phyloP scores from a whole-genome alignment of 2,888 invertebrate species.

The Prosapia bicincta region DNA sequence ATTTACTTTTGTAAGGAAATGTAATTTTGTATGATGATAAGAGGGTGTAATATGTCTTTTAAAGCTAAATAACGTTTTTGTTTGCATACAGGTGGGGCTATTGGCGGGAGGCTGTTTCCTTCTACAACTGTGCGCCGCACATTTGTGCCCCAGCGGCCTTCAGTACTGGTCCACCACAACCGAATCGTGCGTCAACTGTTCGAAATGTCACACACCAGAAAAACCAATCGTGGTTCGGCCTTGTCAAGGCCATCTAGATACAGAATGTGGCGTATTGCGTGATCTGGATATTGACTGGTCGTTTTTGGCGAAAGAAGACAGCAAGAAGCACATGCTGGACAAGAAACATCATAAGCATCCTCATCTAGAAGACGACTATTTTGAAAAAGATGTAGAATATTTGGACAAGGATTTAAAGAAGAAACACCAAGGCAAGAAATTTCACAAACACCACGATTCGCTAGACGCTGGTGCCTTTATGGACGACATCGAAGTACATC shows the following conservation, averaged over 20 bases:
- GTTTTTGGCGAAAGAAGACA: slow-evolving; percentile 42
- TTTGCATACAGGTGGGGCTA: slow-evolving; percentile 46
- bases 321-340: slow-evolving; percentile 8
- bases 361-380: background rate
- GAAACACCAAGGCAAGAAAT: slow-evolving; percentile 5
- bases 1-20: too few species aligned
- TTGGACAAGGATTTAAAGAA: slow-evolving; percentile 9
- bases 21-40: too few species aligned
- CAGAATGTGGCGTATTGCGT: slow-evolving; percentile 66
- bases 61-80: too few species aligned
- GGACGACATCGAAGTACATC: slow-evolving; percentile 8
- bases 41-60: slow-evolving; percentile 38
- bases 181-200: slow-evolving; percentile 66
- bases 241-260: slow-evolving; percentile 71
- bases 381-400: background rate
- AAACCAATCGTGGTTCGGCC: slow-evolving; percentile 60
- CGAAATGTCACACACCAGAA: slow-evolving; percentile 41
- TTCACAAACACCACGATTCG: slow-evolving; percentile 6
- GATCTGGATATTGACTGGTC: slow-evolving; percentile 63
- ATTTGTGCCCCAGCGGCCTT: slow-evolving; percentile 54
- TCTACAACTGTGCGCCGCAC: slow-evolving; percentile 40
- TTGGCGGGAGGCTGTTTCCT: slow-evolving; percentile 45
- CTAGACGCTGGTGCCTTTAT: slow-evolving; percentile 5
- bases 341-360: slow-evolving; percentile 22
- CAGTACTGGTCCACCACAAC: slow-evolving; percentile 66